A percentile compares a stretch with the other conserved stretches of the same genome.
These are phyloP conservation scores for Chouioia cunea DNA, from an alignment of 2,888 invertebrate species.

Conservation along the genomic window DNA sequence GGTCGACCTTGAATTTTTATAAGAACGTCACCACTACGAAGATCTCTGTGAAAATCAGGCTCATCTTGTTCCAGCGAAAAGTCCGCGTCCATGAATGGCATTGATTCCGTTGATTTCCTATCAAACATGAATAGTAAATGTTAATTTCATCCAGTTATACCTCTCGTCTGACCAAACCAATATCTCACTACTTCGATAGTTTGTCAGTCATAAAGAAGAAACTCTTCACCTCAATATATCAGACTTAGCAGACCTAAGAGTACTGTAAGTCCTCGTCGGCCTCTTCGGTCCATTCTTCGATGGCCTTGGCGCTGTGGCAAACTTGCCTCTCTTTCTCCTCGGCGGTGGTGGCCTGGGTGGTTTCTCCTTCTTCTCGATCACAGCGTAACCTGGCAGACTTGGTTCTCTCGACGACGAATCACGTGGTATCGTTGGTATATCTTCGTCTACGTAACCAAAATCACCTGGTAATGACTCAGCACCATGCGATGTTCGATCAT, in stretches of 20 bases:
- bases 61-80: conserved; percentile 62
- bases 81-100: conserved; percentile 76
- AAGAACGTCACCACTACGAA: conserved; percentile 82
- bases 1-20: conserved; percentile 89
- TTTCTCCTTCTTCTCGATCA: conserved; percentile 78
- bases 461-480: conserved; percentile 75
- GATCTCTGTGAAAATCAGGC: conserved; percentile 70
- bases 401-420: conserved; percentile 67
- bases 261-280: conserved; percentile 74
- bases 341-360: conserved; percentile 76
- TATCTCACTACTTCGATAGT: background rate
- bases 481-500: conserved; percentile 80
- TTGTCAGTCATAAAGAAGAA: background rate
- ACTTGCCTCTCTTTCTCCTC: conserved; percentile 72
- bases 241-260: conserved; percentile 69
- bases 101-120: conserved; percentile 54
- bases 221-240: conserved; percentile 47
- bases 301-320: conserved; percentile 77
- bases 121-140: background rate
- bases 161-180: background rate
- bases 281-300: conserved; percentile 70
- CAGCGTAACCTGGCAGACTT: conserved; percentile 77
- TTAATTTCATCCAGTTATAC: no score
- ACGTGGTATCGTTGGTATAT: conserved; percentile 67
- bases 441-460: conserved; percentile 66